Conservation (phyloP, 1,140 invertebrate genomes). For the Aphidius ervi region DNA sequence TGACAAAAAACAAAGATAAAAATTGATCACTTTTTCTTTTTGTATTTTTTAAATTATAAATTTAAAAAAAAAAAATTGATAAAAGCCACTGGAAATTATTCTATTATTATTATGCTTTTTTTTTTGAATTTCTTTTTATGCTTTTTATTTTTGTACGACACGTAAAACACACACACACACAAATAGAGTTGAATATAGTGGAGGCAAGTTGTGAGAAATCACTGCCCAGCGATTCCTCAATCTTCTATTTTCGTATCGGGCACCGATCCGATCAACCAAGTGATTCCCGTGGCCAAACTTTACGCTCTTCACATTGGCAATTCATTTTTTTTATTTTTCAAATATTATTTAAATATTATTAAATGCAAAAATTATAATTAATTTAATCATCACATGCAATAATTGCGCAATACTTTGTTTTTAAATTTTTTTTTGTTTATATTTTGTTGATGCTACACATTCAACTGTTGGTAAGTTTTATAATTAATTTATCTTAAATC, state of each 20-base stretch:
- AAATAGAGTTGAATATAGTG: background rate
- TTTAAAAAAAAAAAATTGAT: background rate
- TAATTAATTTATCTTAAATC: too few species aligned
- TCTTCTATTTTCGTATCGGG: constrained; percentile 21
- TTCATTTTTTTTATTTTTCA: too few species aligned
- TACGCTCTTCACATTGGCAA: too few species aligned
- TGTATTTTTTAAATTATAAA: background rate
- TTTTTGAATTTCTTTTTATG: background rate
- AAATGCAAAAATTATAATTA: too few species aligned
- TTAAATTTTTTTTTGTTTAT: too few species aligned
- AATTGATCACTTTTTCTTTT: background rate
- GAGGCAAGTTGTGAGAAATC: background rate
- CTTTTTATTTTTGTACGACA: constrained; percentile 4
- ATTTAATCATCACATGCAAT: too few species aligned
- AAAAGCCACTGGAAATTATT: background rate
- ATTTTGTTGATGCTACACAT: too few species aligned
- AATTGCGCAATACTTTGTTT: too few species aligned
- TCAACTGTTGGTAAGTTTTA: too few species aligned
- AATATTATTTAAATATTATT: too few species aligned
- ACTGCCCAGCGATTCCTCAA: constrained; percentile 17
- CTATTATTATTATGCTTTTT: too few species aligned
- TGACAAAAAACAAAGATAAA: background rate
- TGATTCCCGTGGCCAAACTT: constrained; percentile 13
- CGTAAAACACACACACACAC: background rate
- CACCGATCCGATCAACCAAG: constrained; percentile 20